Conservation (phyloP, 2,888 invertebrate species). For the Agonopterix subpropinquella region DNA sequence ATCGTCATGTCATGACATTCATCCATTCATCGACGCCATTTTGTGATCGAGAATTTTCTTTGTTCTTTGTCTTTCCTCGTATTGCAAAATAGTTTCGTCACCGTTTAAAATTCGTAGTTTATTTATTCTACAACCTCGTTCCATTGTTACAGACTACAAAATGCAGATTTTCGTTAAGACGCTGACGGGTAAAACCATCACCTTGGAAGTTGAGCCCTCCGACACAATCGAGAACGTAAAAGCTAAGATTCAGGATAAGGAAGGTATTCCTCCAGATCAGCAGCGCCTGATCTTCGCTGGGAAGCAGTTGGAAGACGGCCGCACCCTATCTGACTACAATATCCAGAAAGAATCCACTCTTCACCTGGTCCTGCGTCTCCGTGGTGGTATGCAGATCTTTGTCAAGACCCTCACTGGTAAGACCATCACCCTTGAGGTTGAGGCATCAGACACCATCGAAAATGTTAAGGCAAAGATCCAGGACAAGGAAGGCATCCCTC, state of each 20-base stretch:
- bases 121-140: constrained; percentile 17
- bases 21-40: constrained; percentile 57
- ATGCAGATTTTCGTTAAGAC: constrained; percentile 52
- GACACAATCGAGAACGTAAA: constrained; percentile 58
- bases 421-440: constrained; percentile 54
- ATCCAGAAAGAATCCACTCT: constrained; percentile 56
- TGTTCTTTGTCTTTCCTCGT: constrained; percentile 39
- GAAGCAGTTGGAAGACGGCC: constrained; percentile 51
- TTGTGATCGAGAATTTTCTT: constrained; percentile 60
- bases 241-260: constrained; percentile 55
- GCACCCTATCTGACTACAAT: constrained; percentile 51
- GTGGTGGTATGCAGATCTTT: constrained; percentile 59
- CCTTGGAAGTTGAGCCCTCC: constrained; percentile 48
- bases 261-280: constrained; percentile 55
- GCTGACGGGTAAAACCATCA: constrained; percentile 43
- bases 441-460: constrained; percentile 53
- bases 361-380: constrained; percentile 45
- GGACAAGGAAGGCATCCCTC: constrained; percentile 58
- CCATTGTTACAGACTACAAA: constrained; percentile 46
- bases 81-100: constrained; percentile 11
- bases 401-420: constrained; percentile 56
- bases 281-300: constrained; percentile 53
- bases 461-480: constrained; percentile 60
- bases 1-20: constrained; percentile 3
- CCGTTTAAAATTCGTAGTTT: constrained; percentile 32